Conservation (phyloP, 2,113 vertebrate species). For the Pteronura brasiliensis region DNA sequence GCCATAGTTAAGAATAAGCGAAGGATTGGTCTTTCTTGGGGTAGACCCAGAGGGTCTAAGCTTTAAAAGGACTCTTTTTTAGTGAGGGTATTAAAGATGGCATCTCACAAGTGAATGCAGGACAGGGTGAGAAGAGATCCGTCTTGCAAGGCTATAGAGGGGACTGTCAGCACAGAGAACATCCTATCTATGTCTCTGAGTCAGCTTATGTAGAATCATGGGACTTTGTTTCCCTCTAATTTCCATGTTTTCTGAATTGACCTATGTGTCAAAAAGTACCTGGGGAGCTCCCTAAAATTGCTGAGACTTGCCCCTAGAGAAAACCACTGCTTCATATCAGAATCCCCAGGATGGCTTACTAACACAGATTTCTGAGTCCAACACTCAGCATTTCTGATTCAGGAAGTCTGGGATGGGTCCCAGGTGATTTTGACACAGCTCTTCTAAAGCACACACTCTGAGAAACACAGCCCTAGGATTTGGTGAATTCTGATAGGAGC, state of each 20-base stretch:
- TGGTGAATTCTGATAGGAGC: background rate
- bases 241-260: background rate
- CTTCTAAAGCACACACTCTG: background rate
- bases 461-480: background rate
- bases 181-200: too few species aligned
- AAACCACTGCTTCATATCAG: background rate
- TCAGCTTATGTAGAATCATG: background rate
- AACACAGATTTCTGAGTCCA: background rate
- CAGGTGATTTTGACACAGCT: background rate
- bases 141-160: too few species aligned
- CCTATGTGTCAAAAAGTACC: background rate
- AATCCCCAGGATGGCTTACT: background rate
- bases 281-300: background rate
- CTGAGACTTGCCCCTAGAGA: background rate
- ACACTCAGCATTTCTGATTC: background rate
- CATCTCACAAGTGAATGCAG: background rate
- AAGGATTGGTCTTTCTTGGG: background rate
- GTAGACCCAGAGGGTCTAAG: background rate
- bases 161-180: background rate
- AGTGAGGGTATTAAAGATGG: background rate
- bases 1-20: background rate
- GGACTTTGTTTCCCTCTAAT: background rate
- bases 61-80: background rate
- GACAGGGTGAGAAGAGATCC: background rate
- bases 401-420: background rate